phyloP scores from a whole-genome alignment of 2,888 invertebrate species.

The Agriopis leucophaearia region DNA sequence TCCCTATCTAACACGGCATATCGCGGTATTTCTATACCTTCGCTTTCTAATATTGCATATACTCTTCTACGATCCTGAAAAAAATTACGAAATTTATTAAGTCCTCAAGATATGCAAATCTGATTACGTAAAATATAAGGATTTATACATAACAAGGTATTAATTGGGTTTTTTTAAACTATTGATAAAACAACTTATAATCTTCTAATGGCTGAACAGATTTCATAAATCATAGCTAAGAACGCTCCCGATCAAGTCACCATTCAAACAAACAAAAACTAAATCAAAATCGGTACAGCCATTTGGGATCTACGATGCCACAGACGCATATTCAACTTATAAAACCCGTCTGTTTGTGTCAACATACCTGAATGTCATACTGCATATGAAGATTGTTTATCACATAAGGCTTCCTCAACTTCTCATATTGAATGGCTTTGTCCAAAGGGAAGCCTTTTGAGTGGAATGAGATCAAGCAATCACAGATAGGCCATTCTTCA shows the following conservation, averaged over 20 bases:
- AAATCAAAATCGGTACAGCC: no score
- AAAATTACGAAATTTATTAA: not conserved
- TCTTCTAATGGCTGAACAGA: no score
- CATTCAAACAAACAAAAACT: no score
- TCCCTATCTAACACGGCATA: conserved; percentile 99
- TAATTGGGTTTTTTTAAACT: no score
- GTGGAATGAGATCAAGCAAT: conserved; percentile 99
- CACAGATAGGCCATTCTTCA: conserved; percentile 99
- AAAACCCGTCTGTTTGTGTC: no score
- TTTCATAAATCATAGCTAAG: no score
- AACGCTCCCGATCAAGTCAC: no score
- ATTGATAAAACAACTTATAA: no score
- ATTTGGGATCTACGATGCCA: no score
- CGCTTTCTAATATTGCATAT: conserved; percentile 96
- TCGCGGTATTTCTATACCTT: conserved; percentile 98
- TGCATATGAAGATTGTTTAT: conserved; percentile 99
- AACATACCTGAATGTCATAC: conserved; percentile 95
- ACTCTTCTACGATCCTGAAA: conserved; percentile 95
- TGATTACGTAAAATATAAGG: not conserved
- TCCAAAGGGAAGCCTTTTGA: conserved; percentile 99
- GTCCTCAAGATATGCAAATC: not conserved
- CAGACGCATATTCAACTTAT: no score
- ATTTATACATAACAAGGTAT: conserved; percentile 34
- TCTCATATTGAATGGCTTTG: conserved; percentile 98
- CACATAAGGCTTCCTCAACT: conserved; percentile 96